phyloP scores from a whole-genome alignment of 1,140 invertebrate species.

The Diploscapter pachys region DNA sequence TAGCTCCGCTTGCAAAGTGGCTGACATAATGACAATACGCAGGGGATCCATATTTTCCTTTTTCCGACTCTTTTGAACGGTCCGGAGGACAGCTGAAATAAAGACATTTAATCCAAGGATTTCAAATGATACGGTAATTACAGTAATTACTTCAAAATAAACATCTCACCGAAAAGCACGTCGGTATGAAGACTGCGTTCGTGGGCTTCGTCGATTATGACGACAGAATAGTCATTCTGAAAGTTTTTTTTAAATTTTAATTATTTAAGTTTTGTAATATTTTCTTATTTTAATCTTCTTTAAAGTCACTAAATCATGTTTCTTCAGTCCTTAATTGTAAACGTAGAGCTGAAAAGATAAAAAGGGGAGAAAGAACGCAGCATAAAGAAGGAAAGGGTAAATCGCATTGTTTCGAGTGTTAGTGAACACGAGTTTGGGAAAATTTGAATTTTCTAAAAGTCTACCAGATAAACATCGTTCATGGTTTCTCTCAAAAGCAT shows the following conservation, averaged over 20 bases:
- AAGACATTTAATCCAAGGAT: background rate
- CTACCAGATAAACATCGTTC: conserved; percentile 39
- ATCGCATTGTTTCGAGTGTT: conserved; percentile 67
- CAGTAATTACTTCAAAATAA: conserved; percentile 11
- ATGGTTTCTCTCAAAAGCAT: conserved; percentile 87
- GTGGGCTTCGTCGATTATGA: conserved; percentile 95
- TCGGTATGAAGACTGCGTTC: conserved; percentile 93
- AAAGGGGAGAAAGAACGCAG: too few relatives aligned
- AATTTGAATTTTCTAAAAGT: conserved; percentile 34
- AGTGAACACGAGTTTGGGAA: conserved; percentile 59
- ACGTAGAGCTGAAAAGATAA: too few relatives aligned
- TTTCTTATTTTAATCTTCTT: too few relatives aligned
- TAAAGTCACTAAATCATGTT: too few relatives aligned
- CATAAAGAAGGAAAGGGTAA: too few relatives aligned
- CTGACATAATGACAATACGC: conserved; percentile 82
- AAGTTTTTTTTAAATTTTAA: too few relatives aligned
- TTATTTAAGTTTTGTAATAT: too few relatives aligned
- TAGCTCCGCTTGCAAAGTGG: conserved; percentile 72
- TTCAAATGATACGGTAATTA: background rate
- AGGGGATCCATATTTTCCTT: conserved; percentile 32
- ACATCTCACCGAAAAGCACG: conserved; percentile 70
- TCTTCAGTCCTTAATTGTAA: too few relatives aligned
- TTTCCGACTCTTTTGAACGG: conserved; percentile 66
- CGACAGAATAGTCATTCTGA: conserved; percentile 69
- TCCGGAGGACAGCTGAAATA: conserved; percentile 70